Conservation (phyloP, 2,888 invertebrate genomes). For the Eilema griseolum region DNA sequence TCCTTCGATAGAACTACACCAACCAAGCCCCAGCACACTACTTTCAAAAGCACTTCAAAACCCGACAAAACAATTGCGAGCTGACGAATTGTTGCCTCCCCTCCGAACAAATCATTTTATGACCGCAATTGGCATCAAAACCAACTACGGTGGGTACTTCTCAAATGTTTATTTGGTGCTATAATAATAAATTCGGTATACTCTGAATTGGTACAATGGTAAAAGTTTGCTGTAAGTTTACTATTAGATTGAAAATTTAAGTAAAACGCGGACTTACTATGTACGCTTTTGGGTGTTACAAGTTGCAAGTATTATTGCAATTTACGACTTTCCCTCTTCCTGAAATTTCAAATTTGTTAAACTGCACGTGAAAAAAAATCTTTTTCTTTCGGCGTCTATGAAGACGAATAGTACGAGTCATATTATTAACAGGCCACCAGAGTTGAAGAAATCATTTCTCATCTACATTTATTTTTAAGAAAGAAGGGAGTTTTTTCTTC, state of each 20-base stretch:
- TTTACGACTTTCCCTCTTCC: too few species aligned
- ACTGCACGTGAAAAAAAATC: too few species aligned
- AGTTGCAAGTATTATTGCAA: too few species aligned
- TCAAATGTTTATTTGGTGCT: conserved; percentile 71
- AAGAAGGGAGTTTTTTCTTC: too few species aligned
- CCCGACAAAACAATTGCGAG: conserved; percentile 51
- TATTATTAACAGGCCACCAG: too few species aligned
- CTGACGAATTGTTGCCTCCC: conserved; percentile 59
- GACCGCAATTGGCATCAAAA: conserved; percentile 74
- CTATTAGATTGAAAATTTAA: not conserved
- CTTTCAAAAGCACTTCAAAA: conserved; percentile 33
- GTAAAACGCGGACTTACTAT: not conserved
- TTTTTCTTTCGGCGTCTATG: too few species aligned
- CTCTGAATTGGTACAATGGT: conserved; percentile 40
- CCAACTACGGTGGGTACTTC: conserved; percentile 64
- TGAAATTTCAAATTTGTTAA: too few species aligned
- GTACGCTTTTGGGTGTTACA: too few species aligned
- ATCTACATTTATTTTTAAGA: too few species aligned
- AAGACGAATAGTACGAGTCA: too few species aligned
- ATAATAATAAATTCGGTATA: conserved; percentile 79
- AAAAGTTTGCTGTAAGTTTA: conserved; percentile 14
- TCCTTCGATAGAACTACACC: conserved; percentile 12
- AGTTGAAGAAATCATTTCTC: too few species aligned
- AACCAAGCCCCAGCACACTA: conserved; percentile 13
- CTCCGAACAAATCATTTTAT: conserved; percentile 76